A percentile compares a stretch with the other conserved stretches of the same genome.
Conservation (phyloP, 1,140 invertebrate genomes). For the Mesaphorura yosii region DNA sequence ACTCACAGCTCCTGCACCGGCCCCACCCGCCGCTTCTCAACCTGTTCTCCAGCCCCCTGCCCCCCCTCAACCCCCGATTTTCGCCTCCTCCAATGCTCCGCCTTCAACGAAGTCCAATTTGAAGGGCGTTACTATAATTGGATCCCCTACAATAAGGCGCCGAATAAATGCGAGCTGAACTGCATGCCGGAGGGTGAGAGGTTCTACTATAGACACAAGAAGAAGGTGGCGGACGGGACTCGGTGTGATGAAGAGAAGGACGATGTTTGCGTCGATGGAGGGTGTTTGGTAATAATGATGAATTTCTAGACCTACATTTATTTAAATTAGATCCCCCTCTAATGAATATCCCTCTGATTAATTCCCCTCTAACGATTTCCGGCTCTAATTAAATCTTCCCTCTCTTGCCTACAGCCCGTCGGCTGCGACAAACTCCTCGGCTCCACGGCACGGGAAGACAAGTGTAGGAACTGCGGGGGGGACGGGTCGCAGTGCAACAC, state of each 20-base stretch:
- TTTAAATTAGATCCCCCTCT: too few species aligned
- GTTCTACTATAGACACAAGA: conserved; percentile 80
- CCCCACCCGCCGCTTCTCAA: background rate
- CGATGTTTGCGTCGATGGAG: conserved; percentile 83
- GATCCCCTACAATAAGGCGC: conserved; percentile 71
- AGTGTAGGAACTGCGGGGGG: conserved; percentile 84
- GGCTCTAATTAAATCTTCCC: background rate
- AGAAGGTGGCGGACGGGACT: conserved; percentile 80
- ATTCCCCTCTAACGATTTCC: background rate
- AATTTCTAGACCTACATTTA: too few species aligned
- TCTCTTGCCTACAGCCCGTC: conserved; percentile 51
- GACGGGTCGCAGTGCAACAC: conserved; percentile 79
- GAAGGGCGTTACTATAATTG: conserved; percentile 65
- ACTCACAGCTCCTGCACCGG: too few species aligned
- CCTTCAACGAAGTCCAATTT: conserved; percentile 60
- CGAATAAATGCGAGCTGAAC: conserved; percentile 85
- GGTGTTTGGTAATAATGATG: conserved; percentile 80
- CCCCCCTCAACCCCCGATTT: conserved; percentile 63
- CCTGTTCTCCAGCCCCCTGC: conserved; percentile 39
- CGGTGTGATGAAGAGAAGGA: conserved; percentile 66
- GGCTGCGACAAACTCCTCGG: conserved; percentile 93
- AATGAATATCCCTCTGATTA: too few species aligned
- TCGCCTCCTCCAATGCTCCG: conserved; percentile 70
- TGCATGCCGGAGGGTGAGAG: conserved; percentile 84
- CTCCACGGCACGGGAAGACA: conserved; percentile 72